A percentile compares a stretch with the other conserved stretches of the same genome.
Evolutionary conservation across 2,888 invertebrate species (phyloP).

Genomic region (Adineta ricciae): DNA sequence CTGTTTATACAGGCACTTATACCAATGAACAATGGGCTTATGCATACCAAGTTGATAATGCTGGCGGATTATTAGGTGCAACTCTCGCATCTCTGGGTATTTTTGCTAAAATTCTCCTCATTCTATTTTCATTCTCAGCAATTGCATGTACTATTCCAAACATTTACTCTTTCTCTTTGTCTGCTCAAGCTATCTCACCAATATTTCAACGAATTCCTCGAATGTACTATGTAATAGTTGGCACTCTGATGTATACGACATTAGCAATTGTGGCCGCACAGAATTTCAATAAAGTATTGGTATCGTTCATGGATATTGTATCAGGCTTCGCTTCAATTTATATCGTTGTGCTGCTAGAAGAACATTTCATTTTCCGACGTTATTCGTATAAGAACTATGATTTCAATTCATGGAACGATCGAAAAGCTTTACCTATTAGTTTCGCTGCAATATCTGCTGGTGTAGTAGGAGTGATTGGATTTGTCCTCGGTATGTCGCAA

Average conservation of each 20-base stretch:
- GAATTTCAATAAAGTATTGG: not conserved
- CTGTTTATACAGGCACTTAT: not conserved
- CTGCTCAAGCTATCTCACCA: not conserved
- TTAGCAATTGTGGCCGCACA: not conserved
- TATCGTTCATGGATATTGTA: not conserved
- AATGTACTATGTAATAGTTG: not conserved
- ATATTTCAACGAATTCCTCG: not conserved
- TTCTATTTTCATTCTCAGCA: not conserved
- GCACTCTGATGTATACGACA: not conserved
- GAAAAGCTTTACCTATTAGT: too few relatives aligned
- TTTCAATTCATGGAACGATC: not conserved
- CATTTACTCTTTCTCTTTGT: not conserved
- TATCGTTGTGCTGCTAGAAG: not conserved
- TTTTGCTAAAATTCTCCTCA: not conserved
- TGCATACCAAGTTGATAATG: not conserved
- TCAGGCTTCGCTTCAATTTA: not conserved
- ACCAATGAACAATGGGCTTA: not conserved
- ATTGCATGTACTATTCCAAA: not conserved
- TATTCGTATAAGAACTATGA: not conserved
- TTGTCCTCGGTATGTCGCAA: not conserved
- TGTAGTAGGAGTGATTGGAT: not conserved
- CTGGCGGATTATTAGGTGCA: not conserved
- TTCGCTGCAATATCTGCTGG: too few relatives aligned
- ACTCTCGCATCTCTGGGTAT: not conserved
- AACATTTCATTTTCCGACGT: not conserved